phyloP scores from a whole-genome alignment of 2,888 invertebrate genomes.

The Phengaris arion region DNA sequence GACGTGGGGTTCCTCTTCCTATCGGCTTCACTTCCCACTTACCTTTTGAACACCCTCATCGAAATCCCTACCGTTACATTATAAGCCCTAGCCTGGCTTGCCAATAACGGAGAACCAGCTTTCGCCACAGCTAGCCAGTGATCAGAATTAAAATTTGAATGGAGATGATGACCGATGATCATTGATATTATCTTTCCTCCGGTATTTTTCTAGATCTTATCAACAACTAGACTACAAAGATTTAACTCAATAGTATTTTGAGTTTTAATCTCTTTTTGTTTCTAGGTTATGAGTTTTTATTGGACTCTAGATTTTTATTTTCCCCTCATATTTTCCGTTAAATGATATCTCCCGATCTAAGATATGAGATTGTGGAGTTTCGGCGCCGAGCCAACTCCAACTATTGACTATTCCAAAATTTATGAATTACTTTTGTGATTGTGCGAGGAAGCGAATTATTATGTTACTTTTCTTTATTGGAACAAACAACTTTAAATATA shows the following conservation, averaged over 20 bases:
- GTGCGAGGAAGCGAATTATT: background rate
- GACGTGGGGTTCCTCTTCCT: no score
- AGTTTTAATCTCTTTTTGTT: background rate
- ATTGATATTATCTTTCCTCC: no score
- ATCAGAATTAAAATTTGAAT: no score
- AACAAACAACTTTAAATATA: background rate
- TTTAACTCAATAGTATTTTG: background rate
- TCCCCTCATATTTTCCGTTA: slow-evolving; percentile 1
- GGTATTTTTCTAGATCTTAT: no score
- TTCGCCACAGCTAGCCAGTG: no score
- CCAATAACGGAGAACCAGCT: no score
- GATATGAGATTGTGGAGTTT: slow-evolving; percentile 5
- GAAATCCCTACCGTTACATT: no score
- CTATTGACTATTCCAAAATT: slow-evolving; percentile 18
- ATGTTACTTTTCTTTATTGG: background rate
- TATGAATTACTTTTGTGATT: slow-evolving; percentile 17
- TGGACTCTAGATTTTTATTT: background rate
- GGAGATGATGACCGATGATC: no score
- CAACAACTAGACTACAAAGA: no score
- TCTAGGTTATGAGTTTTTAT: background rate
- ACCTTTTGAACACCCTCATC: no score
- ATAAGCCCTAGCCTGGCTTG: no score
- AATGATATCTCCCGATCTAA: slow-evolving; percentile 10
- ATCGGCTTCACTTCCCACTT: no score
- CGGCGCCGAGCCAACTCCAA: slow-evolving; percentile 5